phyloP scores from a whole-genome alignment of 2,888 invertebrate genomes.

The Eurois occulta region DNA sequence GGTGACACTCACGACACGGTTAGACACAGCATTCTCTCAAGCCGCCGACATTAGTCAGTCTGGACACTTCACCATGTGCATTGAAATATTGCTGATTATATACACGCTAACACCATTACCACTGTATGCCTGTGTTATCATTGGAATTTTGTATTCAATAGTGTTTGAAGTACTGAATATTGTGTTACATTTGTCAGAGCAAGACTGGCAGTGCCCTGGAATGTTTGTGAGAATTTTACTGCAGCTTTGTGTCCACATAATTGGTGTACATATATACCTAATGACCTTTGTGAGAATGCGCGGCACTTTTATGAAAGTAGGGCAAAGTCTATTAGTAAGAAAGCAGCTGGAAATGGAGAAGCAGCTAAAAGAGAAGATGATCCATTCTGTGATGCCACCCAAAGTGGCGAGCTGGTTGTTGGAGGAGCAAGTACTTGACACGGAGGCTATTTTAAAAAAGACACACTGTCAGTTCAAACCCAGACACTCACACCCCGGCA shows the following conservation, averaged over 20 bases:
- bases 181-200: slow-evolving; percentile 86
- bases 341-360: slow-evolving; percentile 98
- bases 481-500: slow-evolving; percentile 89
- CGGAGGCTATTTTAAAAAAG: slow-evolving; percentile 90
- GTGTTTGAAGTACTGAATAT: slow-evolving; percentile 94
- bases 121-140: slow-evolving; percentile 95
- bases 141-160: slow-evolving; percentile 95
- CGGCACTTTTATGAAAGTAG: slow-evolving; percentile 99
- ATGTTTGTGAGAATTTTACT: slow-evolving; percentile 94
- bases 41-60: slow-evolving; percentile 93
- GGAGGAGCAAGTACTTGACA: slow-evolving; percentile 93
- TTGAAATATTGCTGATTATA: slow-evolving; percentile 96
- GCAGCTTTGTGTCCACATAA: slow-evolving; percentile 97
- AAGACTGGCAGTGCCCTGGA: slow-evolving; percentile 90
- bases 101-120: slow-evolving; percentile 98
- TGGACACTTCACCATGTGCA: slow-evolving; percentile 95
- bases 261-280: slow-evolving; percentile 97
- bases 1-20: slow-evolving; percentile 90
- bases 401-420: slow-evolving; percentile 96
- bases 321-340: slow-evolving; percentile 97
- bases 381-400: slow-evolving; percentile 99
- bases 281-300: slow-evolving; percentile 98
- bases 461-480: slow-evolving; percentile 83
- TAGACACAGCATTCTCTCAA: slow-evolving; percentile 86
- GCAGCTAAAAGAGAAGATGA: slow-evolving; percentile 98